Evolutionary conservation across 2,888 invertebrate species (phyloP), one percentile per base, ranked within the genome.

Genomic region (Heliconius erato): DNA sequence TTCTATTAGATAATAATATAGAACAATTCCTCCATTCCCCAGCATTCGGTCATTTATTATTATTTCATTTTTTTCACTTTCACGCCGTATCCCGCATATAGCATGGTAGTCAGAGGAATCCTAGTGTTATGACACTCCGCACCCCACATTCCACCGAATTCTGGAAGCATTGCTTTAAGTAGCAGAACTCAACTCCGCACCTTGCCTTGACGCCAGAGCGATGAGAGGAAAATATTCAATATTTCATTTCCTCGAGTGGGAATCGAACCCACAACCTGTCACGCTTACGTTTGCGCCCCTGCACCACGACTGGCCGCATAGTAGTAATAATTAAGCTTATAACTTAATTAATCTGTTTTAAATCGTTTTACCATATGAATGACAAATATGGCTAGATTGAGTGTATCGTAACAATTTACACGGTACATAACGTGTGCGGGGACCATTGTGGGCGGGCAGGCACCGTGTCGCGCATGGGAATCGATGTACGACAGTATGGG

Each of bases 381-480:
- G 82, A 81, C 81, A 67, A 84, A 83, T 85, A 86, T 85, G 83
- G 79, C 71, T 83, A 82, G 83, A 86, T 86, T 85, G 82, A 85
- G 83, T 83, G 81, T 81, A 82, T 85, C 82, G 81, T 87, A 89
- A 88, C 89, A 91, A 92, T 92, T 93, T 91, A 92, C 92, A 92
- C 92, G 92, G 92, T 90, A 91, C 90, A 90, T 92, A 90, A 90
- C 87, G 88, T 90, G 88, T 87, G 88, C 89, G 89, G 87, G 86
- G 86, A 85, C 89, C 87, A 91, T 93, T 93, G 93, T 93, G 84
- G 85, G 83, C 77, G 89, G 12, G 85, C 92, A 91, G 82, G 67
- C 85, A 91, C 91, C 94, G 92, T 94, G 87, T 87, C 90, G 85
- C 85, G 88, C 89, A 91, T 93, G 93, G 91, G 91, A 92, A 92